Percentiles rank a stretch among this genome's conserved stretches.
Conservation (phyloP, 2,113 vertebrate species). For the Cololabis saira region DNA sequence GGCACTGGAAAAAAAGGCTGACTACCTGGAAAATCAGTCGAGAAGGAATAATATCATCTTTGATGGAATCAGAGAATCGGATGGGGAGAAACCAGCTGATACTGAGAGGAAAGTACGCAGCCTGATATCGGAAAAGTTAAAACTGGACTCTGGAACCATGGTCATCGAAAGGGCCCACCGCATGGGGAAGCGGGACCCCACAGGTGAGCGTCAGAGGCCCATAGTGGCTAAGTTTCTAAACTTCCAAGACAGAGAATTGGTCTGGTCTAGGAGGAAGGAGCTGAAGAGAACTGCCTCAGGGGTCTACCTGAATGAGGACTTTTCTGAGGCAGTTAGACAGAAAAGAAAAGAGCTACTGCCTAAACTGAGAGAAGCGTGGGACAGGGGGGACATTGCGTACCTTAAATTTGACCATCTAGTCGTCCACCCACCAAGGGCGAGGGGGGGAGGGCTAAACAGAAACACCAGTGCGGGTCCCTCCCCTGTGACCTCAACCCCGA, state of each 20-base stretch:
- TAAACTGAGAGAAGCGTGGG: neutral
- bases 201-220: neutral
- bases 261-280: neutral
- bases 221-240: neutral
- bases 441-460: too few relatives aligned
- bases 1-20: too few relatives aligned
- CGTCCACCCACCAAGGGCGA: too few relatives aligned
- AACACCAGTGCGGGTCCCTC: too few relatives aligned
- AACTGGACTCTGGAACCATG: neutral
- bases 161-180: neutral
- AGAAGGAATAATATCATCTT: neutral
- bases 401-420: conserved; percentile 4
- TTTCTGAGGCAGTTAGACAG: neutral
- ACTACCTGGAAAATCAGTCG: neutral
- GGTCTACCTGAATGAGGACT: conserved; percentile 16
- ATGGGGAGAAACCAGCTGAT: neutral
- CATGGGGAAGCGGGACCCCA: neutral
- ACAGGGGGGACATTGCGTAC: neutral
- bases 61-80: neutral
- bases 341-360: neutral
- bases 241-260: neutral
- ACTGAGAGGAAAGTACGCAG: neutral
- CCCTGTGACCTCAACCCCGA: too few relatives aligned
- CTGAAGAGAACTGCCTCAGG: neutral
- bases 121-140: neutral